These are phyloP conservation scores for Laticauda laticaudata DNA, from an alignment of 2,113 vertebrate genomes.

Conservation along the genomic window DNA sequence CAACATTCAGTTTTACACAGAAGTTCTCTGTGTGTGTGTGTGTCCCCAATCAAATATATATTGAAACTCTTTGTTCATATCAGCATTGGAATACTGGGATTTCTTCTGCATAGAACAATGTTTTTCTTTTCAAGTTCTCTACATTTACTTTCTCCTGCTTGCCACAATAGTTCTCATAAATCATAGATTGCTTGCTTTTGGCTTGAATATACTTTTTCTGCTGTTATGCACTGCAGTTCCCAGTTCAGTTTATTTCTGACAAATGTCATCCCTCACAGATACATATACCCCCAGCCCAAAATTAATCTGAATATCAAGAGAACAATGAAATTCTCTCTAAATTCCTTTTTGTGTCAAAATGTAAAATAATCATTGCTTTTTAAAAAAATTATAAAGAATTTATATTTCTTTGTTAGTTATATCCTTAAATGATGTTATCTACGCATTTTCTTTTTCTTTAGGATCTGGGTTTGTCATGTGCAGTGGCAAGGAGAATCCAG, in stretches of 20 bases:
- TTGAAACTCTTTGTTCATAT: neutral
- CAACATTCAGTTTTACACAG: neutral
- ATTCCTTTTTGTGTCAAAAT: neutral
- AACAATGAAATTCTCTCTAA: neutral
- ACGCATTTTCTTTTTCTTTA: constrained; percentile 60
- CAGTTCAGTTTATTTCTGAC: constrained; percentile 26
- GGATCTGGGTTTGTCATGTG: constrained; percentile 97
- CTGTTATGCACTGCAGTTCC: neutral
- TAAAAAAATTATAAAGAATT: neutral
- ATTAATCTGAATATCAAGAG: neutral
- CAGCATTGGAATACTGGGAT: neutral
- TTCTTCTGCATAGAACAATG: neutral
- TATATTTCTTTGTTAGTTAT: neutral
- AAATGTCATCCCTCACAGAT: constrained; percentile 24
- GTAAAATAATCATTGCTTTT: neutral
- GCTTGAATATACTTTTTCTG: neutral
- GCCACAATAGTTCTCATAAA: neutral
- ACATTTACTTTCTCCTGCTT: neutral
- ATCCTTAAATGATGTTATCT: neutral
- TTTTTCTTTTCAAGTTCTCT: neutral
- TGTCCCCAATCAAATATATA: neutral
- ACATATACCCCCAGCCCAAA: neutral
- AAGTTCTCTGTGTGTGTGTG: neutral
- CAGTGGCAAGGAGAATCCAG: constrained; percentile 92
- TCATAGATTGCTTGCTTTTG: neutral